Base-by-base conservation (phyloP, 2,888 invertebrate species). In the Volucella bombylans region DNA sequence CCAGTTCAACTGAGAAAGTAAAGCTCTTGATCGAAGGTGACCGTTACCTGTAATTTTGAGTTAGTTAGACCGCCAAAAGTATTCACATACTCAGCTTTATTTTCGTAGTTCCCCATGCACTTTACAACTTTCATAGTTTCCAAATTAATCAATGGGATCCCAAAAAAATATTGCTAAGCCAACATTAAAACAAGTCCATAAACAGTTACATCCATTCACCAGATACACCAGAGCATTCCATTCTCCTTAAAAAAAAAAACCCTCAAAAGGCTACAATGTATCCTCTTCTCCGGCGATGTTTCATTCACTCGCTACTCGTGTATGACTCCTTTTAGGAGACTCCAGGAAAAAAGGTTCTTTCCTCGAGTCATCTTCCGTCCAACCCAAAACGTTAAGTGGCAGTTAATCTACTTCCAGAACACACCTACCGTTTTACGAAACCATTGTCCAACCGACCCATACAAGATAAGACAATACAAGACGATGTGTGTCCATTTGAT, bases 351-450 rank as follows among this genome's bases (percentile, higher is more conserved):
- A 67, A 54, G 38, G 43, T 57, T 64, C 43, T 38, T 38, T 43
- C 14, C 14, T 14, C 18, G 38, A 45, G 15, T 41, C 47, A 54
- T 59, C 72, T 54, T 54, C 8, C 55, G 72, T 72, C 45, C 61
- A 65, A 59, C 65, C 61, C 77, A 68, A 18, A 78, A 77, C 82
- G 49, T 72, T 62, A 72, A 78, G 77, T 82, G 81, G 80, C 80
- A 80, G 80, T 67, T 80, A 76, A 71, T 80, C 85, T 71, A 78
- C 82, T 69, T 82, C 78, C 62, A 77, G 76, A 81, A 81, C 81
- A 85, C 85, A 85, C 85, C 85, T 81, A 85, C 81, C 85, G 83
- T 83, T 74, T 69, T 82, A 65, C 77, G 47, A 77, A 72, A 61
- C 43, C 76, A 77, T 82, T 65, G 65, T 62, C 47, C 61, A 47